phyloP scores from a whole-genome alignment of 1,140 invertebrate genomes.

The Drosophila watanabei region DNA sequence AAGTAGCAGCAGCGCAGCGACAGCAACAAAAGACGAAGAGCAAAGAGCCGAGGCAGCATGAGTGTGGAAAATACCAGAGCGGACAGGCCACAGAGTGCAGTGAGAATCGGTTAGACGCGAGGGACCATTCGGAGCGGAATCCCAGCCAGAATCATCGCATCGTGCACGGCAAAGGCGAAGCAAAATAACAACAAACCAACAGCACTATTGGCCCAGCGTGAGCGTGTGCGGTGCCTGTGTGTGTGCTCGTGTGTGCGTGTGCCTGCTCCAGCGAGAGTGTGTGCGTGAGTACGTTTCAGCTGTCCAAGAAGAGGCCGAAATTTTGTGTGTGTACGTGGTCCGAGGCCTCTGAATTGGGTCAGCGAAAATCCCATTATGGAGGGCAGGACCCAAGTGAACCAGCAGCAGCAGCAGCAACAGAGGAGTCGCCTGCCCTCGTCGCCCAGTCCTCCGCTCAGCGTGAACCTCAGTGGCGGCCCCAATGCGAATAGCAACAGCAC shows the following conservation, averaged over 20 bases:
- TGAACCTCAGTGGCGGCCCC: slow-evolving; percentile 61
- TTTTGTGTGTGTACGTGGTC: slow-evolving; percentile 52
- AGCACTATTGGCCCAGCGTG: slow-evolving; percentile 33
- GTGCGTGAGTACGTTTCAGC: slow-evolving; percentile 33
- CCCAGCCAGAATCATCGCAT: slow-evolving; percentile 16
- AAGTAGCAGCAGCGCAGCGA: slow-evolving; percentile 12
- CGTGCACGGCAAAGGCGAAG: slow-evolving; percentile 30
- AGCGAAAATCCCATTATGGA: slow-evolving; percentile 28
- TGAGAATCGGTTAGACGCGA: slow-evolving; percentile 31
- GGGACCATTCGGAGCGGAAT: slow-evolving; percentile 14
- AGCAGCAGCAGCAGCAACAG: slow-evolving; percentile 49
- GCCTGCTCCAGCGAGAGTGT: slow-evolving; percentile 22
- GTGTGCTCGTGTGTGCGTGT: slow-evolving; percentile 10
- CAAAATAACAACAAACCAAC: slow-evolving; percentile 44
- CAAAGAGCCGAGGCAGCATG: slow-evolving; percentile 41
- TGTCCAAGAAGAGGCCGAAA: slow-evolving; percentile 29
- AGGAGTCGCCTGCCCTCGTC: slow-evolving; percentile 56
- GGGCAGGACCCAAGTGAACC: slow-evolving; percentile 44
- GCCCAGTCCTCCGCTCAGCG: slow-evolving; percentile 59
- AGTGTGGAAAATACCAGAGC: slow-evolving; percentile 44
- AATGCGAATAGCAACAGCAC: slow-evolving; percentile 58
- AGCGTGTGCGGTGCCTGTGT: slow-evolving; percentile 21
- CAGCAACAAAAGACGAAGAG: slow-evolving; percentile 42
- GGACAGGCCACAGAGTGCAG: slow-evolving; percentile 24
- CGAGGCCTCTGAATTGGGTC: slow-evolving; percentile 60